Evolutionary conservation across 1,140 invertebrate species (phyloP).

Genomic region (Globodera rostochiensis): DNA sequence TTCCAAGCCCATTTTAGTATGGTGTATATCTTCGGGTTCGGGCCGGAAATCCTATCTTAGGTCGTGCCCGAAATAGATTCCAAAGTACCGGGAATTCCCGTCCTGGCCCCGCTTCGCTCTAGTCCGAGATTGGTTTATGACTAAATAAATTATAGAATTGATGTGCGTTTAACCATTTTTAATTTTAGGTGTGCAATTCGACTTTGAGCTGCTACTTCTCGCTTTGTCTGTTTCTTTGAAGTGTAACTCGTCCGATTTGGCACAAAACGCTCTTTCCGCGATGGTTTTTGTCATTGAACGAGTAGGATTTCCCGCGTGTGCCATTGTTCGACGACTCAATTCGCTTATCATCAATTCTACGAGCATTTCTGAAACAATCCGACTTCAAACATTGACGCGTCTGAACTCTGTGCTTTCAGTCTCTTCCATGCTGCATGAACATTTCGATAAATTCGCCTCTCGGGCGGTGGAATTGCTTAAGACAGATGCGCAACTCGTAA

Average conservation of each 20-base stretch:
- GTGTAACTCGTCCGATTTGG: neutral
- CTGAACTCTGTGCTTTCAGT: constrained; percentile 9
- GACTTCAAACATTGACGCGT: neutral
- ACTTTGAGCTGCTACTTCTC: constrained; percentile 5
- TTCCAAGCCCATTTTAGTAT: too few relatives aligned
- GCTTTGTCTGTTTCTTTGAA: constrained; percentile 9
- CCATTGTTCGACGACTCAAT: constrained; percentile 4
- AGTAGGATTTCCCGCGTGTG: constrained; percentile 6
- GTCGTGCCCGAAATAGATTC: too few relatives aligned
- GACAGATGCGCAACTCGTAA: neutral
- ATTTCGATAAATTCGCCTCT: neutral
- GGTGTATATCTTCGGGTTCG: too few relatives aligned
- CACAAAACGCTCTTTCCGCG: constrained; percentile 6
- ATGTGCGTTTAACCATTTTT: neutral
- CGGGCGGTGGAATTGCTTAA: neutral
- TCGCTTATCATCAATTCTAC: constrained; percentile 3
- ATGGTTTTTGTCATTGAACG: neutral
- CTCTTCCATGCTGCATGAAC: constrained; percentile 16
- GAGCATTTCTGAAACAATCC: constrained; percentile 12
- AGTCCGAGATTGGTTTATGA: too few relatives aligned
- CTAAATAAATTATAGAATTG: too few relatives aligned
- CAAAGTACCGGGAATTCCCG: too few relatives aligned
- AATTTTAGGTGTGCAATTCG: constrained; percentile 1
- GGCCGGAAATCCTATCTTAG: too few relatives aligned
- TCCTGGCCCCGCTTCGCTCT: too few relatives aligned